phyloP scores from a whole-genome alignment of 2,113 vertebrate genomes.

The Paradisaea rubra region DNA sequence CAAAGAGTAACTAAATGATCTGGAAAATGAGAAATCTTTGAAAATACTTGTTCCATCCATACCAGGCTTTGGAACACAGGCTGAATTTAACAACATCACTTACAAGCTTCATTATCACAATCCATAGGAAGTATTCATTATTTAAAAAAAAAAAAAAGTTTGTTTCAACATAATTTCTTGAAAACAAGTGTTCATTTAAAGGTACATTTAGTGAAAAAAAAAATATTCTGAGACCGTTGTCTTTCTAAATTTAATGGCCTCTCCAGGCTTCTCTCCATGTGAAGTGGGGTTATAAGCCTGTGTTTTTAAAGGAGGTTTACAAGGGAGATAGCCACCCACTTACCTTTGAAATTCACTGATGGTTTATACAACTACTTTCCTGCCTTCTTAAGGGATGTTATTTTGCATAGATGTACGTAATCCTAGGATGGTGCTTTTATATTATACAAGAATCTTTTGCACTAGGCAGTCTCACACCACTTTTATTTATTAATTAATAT shows the following conservation, averaged over 20 bases:
- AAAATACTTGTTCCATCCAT: neutral
- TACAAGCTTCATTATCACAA: neutral
- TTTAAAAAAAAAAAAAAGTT: too few species aligned
- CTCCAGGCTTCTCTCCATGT: rapidly evolving
- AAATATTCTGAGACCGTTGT: rapidly evolving
- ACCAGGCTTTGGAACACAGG: neutral
- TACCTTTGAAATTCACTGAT: neutral
- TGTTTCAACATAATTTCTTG: neutral
- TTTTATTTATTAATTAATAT: neutral
- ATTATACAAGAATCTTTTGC: neutral
- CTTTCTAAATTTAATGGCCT: neutral
- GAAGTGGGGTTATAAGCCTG: neutral
- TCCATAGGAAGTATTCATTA: neutral
- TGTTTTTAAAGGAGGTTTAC: neutral
- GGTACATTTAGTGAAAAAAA: neutral
- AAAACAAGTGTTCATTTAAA: neutral
- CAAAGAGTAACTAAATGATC: neutral
- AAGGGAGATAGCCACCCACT: neutral
- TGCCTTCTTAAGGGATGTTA: neutral
- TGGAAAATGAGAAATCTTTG: neutral
- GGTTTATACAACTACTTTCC: neutral
- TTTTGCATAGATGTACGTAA: neutral
- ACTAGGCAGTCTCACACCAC: neutral
- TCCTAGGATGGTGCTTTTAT: neutral
- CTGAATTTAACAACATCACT: neutral